Conservation (phyloP, 2,888 invertebrate species). For the Cataglyphis cursor region DNA sequence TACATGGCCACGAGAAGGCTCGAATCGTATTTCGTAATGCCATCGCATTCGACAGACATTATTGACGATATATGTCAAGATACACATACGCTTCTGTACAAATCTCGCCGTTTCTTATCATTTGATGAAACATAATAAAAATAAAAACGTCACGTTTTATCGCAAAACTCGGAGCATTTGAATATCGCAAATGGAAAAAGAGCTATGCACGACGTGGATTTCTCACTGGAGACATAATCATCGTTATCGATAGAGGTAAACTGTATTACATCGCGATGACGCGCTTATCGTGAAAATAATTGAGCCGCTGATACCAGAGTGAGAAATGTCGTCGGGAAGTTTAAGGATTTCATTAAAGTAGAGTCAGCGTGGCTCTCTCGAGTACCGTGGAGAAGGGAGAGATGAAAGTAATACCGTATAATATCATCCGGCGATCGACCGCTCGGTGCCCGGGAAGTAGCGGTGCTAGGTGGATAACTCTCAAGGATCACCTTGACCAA, state of each 20-base stretch:
- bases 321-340: slow-evolving; percentile 34
- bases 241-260: slow-evolving; percentile 28
- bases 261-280: slow-evolving; percentile 18
- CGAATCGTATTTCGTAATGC: slow-evolving; percentile 67
- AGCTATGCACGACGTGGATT: slow-evolving; percentile 14
- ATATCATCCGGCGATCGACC: slow-evolving; percentile 64
- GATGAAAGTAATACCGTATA: slow-evolving; percentile 59
- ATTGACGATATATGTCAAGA: background rate
- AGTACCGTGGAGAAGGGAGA: slow-evolving; percentile 28
- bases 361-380: slow-evolving; percentile 3
- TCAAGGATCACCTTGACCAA: slow-evolving; percentile 75
- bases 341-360: slow-evolving; percentile 52
- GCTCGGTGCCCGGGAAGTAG: slow-evolving; percentile 62
- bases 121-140: slow-evolving; percentile 25
- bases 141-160: background rate
- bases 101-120: slow-evolving; percentile 18
- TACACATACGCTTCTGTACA: background rate
- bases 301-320: slow-evolving; percentile 23
- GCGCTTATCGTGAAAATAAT: slow-evolving; percentile 17
- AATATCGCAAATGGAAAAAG: slow-evolving; percentile 8
- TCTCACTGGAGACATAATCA: slow-evolving; percentile 20
- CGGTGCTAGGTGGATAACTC: slow-evolving; percentile 64
- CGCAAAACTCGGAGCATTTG: slow-evolving; percentile 19
- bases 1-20: slow-evolving; percentile 57
- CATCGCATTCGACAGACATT: slow-evolving; percentile 33